Conservation (phyloP, 1,140 invertebrate genomes). For the Drosophila sp. region DNA sequence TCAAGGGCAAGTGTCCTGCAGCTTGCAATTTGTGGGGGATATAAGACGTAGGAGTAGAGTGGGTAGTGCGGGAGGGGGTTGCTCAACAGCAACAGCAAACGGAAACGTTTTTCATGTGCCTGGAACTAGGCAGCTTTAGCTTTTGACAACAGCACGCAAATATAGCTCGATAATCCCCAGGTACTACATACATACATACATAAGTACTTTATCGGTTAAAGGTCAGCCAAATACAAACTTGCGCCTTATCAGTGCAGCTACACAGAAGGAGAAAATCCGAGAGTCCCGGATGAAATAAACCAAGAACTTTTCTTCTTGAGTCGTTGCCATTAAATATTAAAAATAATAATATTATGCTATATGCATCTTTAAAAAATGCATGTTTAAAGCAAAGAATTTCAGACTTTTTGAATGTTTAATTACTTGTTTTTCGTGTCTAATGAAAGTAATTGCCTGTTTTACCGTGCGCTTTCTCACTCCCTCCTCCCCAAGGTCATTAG, state of each 20-base stretch:
- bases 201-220: constrained; percentile 18
- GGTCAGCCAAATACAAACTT: constrained; percentile 5
- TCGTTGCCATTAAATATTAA: too few relatives aligned
- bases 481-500: constrained; percentile 4
- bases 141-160: constrained; percentile 9
- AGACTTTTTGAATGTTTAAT: too few relatives aligned
- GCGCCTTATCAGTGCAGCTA: constrained; percentile 1
- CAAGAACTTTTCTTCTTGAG: too few relatives aligned
- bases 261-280: too few relatives aligned
- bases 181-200: constrained; percentile 9
- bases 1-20: constrained; percentile 10
- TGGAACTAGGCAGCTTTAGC: constrained; percentile 3
- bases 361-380: too few relatives aligned
- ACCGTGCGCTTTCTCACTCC: not conserved
- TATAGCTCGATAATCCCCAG: constrained; percentile 20
- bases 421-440: not conserved
- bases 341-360: too few relatives aligned
- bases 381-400: too few relatives aligned
- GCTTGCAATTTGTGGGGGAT: not conserved
- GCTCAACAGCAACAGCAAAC: too few relatives aligned
- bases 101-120: constrained; percentile 8
- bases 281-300: too few relatives aligned
- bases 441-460: not conserved
- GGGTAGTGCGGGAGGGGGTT: not conserved
- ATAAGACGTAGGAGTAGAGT: too few relatives aligned